A percentile compares a stretch with the other conserved stretches of the same genome.
Evolutionary conservation across 2,113 vertebrate species (phyloP).

Genomic region (Acrocephalus kingi): DNA sequence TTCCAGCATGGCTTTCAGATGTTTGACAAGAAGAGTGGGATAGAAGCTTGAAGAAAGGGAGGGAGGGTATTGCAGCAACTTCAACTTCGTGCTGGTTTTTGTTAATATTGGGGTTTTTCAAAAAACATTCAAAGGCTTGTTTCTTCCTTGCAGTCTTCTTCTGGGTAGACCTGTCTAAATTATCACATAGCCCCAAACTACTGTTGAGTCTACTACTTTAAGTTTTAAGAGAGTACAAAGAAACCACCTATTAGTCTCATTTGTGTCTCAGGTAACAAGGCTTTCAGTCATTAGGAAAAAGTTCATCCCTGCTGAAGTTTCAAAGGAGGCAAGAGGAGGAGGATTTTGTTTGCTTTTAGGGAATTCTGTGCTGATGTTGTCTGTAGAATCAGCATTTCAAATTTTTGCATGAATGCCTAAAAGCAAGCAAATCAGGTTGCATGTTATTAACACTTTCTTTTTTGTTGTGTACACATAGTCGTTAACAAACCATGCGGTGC

Average conservation of each 20-base stretch:
- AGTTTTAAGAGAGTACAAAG: not conserved
- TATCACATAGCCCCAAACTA: not conserved
- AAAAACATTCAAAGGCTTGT: not conserved
- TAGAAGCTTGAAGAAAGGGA: not conserved
- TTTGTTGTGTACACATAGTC: not conserved
- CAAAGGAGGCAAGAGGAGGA: not conserved
- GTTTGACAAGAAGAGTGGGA: not conserved
- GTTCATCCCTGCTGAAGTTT: not conserved
- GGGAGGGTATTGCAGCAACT: not conserved
- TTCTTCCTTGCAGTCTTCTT: not conserved
- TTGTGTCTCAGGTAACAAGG: not conserved
- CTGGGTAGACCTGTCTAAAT: not conserved
- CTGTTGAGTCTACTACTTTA: not conserved
- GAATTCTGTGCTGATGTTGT: not conserved
- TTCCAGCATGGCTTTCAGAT: constrained; percentile 39
- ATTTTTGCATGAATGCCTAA: constrained; percentile 23
- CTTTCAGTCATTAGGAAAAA: not conserved
- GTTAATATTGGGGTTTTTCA: not conserved
- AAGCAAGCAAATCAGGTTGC: constrained; percentile 34
- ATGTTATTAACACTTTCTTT: constrained; percentile 8
- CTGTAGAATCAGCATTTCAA: not conserved
- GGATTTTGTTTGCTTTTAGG: constrained; percentile 33
- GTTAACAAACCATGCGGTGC: not conserved
- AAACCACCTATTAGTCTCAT: not conserved
- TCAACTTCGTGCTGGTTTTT: not conserved